Base-by-base conservation (phyloP, 2,888 invertebrate species). In the Cephus nigrinus region DNA sequence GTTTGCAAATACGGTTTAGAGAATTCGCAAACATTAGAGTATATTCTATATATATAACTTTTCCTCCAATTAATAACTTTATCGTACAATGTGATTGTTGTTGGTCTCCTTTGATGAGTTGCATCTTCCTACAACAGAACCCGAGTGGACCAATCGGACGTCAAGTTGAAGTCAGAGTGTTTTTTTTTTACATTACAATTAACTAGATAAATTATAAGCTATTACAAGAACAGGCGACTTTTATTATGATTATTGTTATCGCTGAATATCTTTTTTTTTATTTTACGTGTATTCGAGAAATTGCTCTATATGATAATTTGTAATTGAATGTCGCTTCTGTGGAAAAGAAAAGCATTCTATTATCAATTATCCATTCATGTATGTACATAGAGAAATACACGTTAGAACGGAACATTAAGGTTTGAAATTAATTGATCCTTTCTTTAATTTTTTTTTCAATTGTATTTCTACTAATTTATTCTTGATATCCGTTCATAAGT, bases 381-480 rank as follows among this genome's bases (percentile, higher is more conserved):
- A 23, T 55, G 23, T 55, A 55, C 23, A 55, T 23, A 55, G 5
- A 23, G 9, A 55, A 55, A 55, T 55, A 55, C 9, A 55, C 23
- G 23, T 23, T 23, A 23, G 55, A 55, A 55, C 55, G 55, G 23
- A 55, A 55, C 23, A 23, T 23, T 55, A 9, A 23, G 55, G 15
- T 23, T 23, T 55, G 23, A 55, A 55, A 55, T 55, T 55, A 23
- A 55, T 55, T 23, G 23, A 23, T 55, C 23, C 23, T 55, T 55
- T 55, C 23, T 55, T 55, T 12, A 12, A 36, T 36, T 36, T 55
- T 55, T 11, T 23, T 71, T 30, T 1, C 71, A 9, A 73, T 68
- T 80, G 80, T 77, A 76, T 84, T 83, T 87, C 84, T 87, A 84
- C 86, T 87, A 86, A 83, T 78, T 85, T 81, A 84, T 85, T 81